phyloP scores from a whole-genome alignment of 2,888 invertebrate genomes.

The Hypomecis atomaria region DNA sequence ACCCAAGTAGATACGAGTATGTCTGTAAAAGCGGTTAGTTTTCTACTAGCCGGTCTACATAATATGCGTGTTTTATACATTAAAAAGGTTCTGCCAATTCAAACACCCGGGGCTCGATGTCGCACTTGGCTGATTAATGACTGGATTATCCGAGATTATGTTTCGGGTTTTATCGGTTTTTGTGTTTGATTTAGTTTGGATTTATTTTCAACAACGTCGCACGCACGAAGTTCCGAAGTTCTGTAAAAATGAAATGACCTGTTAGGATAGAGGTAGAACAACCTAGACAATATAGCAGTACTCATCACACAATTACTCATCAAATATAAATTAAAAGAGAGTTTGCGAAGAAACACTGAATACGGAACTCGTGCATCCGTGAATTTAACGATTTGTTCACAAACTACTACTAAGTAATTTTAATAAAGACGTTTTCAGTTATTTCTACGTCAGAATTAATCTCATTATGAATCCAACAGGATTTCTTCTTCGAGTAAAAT shows the following conservation, averaged over 20 bases:
- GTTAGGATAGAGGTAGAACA: neutral
- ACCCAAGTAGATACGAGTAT: too few relatives aligned
- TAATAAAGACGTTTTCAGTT: too few relatives aligned
- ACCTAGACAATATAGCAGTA: too few relatives aligned
- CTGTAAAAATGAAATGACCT: conserved; percentile 11
- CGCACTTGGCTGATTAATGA: conserved; percentile 63
- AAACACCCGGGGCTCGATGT: conserved; percentile 56
- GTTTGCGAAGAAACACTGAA: too few relatives aligned
- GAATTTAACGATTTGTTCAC: too few relatives aligned
- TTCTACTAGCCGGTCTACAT: neutral
- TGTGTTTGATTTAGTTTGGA: conserved; percentile 50
- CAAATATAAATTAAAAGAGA: too few relatives aligned
- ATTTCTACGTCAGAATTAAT: neutral
- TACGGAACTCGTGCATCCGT: too few relatives aligned
- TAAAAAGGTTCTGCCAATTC: conserved; percentile 54
- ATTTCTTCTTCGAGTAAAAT: conserved; percentile 6
- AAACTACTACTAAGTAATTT: too few relatives aligned
- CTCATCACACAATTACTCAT: too few relatives aligned
- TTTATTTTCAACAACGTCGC: conserved; percentile 23
- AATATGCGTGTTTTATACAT: conserved; percentile 48
- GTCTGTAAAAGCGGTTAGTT: too few relatives aligned
- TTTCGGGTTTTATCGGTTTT: conserved; percentile 52
- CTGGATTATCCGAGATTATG: conserved; percentile 65
- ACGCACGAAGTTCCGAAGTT: neutral
- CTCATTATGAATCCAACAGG: conserved; percentile 4